A percentile compares a stretch with the other conserved stretches of the same genome.
Conservation (phyloP, 2,888 invertebrate genomes). For the Dolichopus griseipennis region DNA sequence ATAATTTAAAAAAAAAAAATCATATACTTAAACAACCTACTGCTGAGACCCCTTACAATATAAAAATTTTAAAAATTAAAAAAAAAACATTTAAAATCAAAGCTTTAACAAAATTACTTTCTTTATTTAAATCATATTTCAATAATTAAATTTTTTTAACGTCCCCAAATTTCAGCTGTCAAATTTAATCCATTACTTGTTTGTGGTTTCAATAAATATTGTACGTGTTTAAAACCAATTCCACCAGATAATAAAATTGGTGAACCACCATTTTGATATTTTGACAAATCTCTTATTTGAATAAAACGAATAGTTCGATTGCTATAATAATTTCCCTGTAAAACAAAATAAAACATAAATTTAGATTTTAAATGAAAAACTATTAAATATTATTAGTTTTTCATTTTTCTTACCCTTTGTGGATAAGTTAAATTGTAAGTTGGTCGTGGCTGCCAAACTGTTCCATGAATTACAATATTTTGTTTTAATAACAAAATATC, state of each 20-base stretch:
- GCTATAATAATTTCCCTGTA: background rate
- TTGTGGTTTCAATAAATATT: background rate
- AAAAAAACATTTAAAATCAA: no score
- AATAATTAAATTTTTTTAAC: background rate
- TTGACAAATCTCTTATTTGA: background rate
- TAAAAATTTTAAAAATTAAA: no score
- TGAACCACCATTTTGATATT: background rate
- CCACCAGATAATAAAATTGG: constrained; percentile 3
- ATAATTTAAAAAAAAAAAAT: no score
- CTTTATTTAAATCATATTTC: no score
- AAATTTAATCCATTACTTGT: background rate
- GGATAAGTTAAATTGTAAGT: background rate
- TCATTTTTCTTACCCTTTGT: background rate
- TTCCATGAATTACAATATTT: background rate
- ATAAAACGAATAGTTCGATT: background rate
- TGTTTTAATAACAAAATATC: background rate
- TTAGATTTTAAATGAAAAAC: background rate
- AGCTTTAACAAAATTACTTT: no score
- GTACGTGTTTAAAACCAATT: background rate
- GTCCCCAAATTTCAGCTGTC: background rate
- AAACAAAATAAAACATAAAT: background rate
- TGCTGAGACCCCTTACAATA: no score
- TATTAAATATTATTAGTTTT: background rate
- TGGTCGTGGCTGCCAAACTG: background rate
- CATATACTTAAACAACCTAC: no score